phyloP scores from a whole-genome alignment of 1,140 invertebrate species.

The Hesperophylax magnus region DNA sequence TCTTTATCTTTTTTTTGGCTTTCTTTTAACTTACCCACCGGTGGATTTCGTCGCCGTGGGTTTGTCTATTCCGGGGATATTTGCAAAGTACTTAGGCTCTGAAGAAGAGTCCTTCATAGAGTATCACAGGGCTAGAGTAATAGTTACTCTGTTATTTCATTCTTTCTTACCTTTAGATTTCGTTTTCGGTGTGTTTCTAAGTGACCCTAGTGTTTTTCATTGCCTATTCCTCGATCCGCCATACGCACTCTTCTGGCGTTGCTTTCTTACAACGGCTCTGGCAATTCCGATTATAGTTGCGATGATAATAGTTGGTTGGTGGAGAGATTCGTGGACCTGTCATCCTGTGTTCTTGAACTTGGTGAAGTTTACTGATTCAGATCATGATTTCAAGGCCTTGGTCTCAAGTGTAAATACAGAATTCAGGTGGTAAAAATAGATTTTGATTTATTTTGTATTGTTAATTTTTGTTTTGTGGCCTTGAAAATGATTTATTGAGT shows the following conservation, averaged over 20 bases:
- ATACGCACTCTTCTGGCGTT: slow-evolving; percentile 58
- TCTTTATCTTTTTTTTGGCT: slow-evolving; percentile 78
- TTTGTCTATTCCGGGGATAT: slow-evolving; percentile 79
- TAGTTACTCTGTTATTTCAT: slow-evolving; percentile 78
- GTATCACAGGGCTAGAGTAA: slow-evolving; percentile 80
- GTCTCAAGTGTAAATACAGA: slow-evolving; percentile 84
- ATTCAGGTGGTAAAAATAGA: slow-evolving; percentile 74
- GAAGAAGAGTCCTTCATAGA: slow-evolving; percentile 79
- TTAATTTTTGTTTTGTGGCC: too few species aligned
- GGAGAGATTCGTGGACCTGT: slow-evolving; percentile 75
- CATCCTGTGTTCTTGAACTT: slow-evolving; percentile 85
- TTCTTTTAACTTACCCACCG: slow-evolving; percentile 82
- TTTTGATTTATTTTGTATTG: too few species aligned
- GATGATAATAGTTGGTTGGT: slow-evolving; percentile 76
- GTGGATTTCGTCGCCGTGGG: slow-evolving; percentile 82
- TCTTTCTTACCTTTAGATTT: slow-evolving; percentile 80
- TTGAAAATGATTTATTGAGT: too few species aligned
- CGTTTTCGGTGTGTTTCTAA: slow-evolving; percentile 64
- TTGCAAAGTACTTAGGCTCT: slow-evolving; percentile 75
- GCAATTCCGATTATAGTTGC: slow-evolving; percentile 62
- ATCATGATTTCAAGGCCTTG: slow-evolving; percentile 76
- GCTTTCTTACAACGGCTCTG: slow-evolving; percentile 62
- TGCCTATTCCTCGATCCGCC: slow-evolving; percentile 1
- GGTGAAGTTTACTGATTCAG: slow-evolving; percentile 74
- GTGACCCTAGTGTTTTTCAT: slow-evolving; percentile 45